Evolutionary conservation across 2,113 vertebrate species (phyloP), one percentile per base, ranked within the genome.

Genomic region (Grammomys surdaster): DNA sequence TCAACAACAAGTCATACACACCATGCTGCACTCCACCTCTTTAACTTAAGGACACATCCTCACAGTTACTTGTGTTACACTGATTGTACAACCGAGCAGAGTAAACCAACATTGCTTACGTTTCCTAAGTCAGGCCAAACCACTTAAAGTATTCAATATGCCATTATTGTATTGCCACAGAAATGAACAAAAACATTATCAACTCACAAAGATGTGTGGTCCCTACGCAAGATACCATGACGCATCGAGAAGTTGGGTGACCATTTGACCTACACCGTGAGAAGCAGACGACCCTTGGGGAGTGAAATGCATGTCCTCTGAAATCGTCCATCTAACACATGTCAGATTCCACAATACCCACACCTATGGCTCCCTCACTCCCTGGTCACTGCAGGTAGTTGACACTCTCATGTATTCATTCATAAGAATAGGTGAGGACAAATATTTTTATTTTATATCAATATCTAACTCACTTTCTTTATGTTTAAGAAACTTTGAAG

Each of bases 391-490:
- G 28, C 16, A 90, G 26, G 72, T 73, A 40, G 54, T 84, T 88
- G 51, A 60, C 67, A 87, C 13, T 82, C 40, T 11, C 16, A 46
- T 88, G 16, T 76, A 40, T 81, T 77, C 28, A 87, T 82, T 78
- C 40, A 88, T 69, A 88, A 20, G 51, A 86, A 22, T 82, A 87
- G 14, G 77, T 63, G 28, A 92, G 40, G 63, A 16, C 43, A 81
- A 82, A 76, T 77, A 56, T 90, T 94, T 69, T 13, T 51, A 43
- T 56, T 56, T 78, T 40, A 81, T 13, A n/a, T 58, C n/a, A 81
- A 81, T 58, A 81, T 26, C 33, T 78, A 93, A 5, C n/a, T 88
- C 86, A 90, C 82, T 77, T 94, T 63, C 43, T 51, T 94, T 63
- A 63, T 51, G 40, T 33, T 69, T 12, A 86, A 51, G 28, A 69